Conservation (phyloP, 1,140 invertebrate species). For the Solenopsis invicta region DNA sequence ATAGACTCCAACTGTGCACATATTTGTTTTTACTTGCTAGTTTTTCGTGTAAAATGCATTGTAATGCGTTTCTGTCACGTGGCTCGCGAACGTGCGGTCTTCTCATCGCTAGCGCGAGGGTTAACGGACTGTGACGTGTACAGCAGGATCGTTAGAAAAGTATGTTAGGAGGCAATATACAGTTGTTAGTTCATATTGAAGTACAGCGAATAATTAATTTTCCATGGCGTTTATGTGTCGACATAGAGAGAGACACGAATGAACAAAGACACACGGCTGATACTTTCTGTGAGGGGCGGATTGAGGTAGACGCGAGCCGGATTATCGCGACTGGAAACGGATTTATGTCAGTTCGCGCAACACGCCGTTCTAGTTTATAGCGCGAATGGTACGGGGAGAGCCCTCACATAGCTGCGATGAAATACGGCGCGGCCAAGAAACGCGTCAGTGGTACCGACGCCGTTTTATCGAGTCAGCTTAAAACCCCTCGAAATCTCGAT, state of each 20-base stretch:
- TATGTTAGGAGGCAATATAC: conserved; percentile 21
- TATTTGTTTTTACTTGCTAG: not conserved
- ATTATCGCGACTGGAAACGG: conserved; percentile 71
- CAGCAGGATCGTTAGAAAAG: conserved; percentile 30
- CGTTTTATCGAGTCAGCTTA: conserved; percentile 50
- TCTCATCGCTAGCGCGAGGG: not conserved
- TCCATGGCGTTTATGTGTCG: conserved; percentile 39
- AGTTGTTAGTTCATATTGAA: conserved; percentile 26
- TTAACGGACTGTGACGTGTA: conserved; percentile 31
- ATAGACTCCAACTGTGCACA: not conserved
- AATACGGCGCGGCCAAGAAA: conserved; percentile 70
- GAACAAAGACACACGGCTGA: conserved; percentile 2
- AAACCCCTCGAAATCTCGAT: conserved; percentile 47
- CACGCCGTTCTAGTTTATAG: conserved; percentile 75
- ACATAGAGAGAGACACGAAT: not conserved
- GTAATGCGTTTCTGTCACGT: not conserved
- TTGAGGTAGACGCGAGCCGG: conserved; percentile 41
- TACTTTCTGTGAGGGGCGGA: conserved; percentile 16
- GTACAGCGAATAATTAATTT: conserved; percentile 43
- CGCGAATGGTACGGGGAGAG: conserved; percentile 46
- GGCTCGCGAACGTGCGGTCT: not conserved
- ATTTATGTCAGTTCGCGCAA: conserved; percentile 80
- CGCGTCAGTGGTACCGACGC: conserved; percentile 30
- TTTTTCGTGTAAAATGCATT: conserved; percentile 31
- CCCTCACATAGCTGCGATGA: conserved; percentile 71